Conservation (phyloP, 1,140 invertebrate species). For the Marisa cornuarietis region DNA sequence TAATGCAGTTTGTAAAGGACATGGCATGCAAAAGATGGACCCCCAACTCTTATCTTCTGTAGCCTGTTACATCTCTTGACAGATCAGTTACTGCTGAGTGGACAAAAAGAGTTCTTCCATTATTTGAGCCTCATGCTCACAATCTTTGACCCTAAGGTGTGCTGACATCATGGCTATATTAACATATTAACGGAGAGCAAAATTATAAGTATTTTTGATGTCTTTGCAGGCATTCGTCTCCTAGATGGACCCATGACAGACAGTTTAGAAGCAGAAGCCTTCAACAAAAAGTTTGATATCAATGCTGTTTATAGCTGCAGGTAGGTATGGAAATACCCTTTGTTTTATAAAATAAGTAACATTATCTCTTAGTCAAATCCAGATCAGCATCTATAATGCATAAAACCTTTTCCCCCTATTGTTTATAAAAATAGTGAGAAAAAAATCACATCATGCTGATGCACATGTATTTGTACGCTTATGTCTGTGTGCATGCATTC, state of each 20-base stretch:
- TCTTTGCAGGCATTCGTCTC: conserved; percentile 58
- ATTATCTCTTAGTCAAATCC: no score
- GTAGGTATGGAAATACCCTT: conserved; percentile 56
- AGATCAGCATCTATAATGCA: no score
- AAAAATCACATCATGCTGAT: no score
- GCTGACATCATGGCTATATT: neutral
- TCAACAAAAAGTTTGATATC: conserved; percentile 62
- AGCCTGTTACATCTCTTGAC: neutral
- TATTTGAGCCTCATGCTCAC: neutral
- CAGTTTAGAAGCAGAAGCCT: conserved; percentile 65
- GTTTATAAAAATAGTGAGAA: no score
- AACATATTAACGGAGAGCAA: neutral
- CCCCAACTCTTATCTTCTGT: neutral
- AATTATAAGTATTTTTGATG: neutral
- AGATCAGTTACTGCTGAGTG: neutral
- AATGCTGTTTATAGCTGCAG: conserved; percentile 67
- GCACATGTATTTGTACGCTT: no score
- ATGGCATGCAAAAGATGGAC: neutral
- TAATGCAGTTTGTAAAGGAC: neutral
- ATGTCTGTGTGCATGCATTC: no score
- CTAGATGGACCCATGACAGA: conserved; percentile 67
- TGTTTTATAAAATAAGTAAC: no score
- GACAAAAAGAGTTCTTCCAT: no score
- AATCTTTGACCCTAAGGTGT: neutral
- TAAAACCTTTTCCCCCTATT: no score